Conservation (phyloP, 30 jellyfish, hydroid and myxozoan species). For the Aurelia coerulea region DNA sequence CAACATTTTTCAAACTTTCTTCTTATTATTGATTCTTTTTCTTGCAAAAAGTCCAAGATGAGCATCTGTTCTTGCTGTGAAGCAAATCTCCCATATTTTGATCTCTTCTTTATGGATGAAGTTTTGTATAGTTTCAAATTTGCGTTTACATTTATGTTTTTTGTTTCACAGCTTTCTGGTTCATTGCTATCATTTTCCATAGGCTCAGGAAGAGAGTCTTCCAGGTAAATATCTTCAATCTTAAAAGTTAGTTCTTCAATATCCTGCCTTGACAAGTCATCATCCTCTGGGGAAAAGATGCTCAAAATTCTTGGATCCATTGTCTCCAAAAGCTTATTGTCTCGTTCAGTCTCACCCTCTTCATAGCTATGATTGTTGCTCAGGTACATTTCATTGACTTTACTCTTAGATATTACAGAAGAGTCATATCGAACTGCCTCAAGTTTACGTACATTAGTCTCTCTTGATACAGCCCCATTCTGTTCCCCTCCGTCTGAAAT, state of each 20-base stretch:
- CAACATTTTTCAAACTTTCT: constrained; percentile 52
- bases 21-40: constrained; percentile 24
- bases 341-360: constrained; percentile 9
- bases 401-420: no score
- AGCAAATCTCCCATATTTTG: constrained; percentile 1
- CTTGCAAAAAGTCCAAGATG: constrained; percentile 55
- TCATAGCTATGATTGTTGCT: no score
- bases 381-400: no score
- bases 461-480: no score
- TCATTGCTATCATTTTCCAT: not conserved
- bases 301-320: constrained; percentile 69
- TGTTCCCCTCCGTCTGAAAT: no score
- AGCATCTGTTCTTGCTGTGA: constrained; percentile 73
- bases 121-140: not conserved
- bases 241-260: constrained; percentile 70
- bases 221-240: constrained; percentile 51
- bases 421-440: no score
- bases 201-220: not conserved
- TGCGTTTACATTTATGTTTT: not conserved
- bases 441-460: no score
- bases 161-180: not conserved
- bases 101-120: not conserved
- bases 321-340: constrained; percentile 17
- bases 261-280: constrained; percentile 67
- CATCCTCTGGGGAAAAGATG: constrained; percentile 73